Base-by-base conservation (phyloP, 2,888 invertebrate genomes). In the Trimorus sp. region DNA sequence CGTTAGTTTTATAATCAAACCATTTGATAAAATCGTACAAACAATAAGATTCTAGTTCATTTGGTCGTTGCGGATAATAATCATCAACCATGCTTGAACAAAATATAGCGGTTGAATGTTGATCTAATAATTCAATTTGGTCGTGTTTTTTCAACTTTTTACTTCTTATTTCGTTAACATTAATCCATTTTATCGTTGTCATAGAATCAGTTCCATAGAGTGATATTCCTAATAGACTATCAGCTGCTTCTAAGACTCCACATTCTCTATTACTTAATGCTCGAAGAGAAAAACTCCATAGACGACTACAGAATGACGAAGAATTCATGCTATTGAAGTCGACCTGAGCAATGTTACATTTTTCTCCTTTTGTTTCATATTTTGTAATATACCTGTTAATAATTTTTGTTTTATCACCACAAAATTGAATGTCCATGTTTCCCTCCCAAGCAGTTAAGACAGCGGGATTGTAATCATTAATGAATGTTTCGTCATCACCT, bases 101-200 rank as follows among this genome's bases (percentile, higher is more conserved):
- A 85, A 89, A 54, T 26, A 88, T 84, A 69, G 88, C 84, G 7
- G 83, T 86, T 45, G 88, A 87, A 8, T 86, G 70, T 7, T 36
- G 16, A 38, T 69, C 9, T n/a, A 84, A 53, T 8, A 70, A 16
- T 68, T 69, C 37, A 11, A 85, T 66, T 42, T 83, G 68, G 45
- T 48, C 51, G 14, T 15, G 11, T 14, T 51, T 51, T 51, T 51
- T 51, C 15, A 45, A 45, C 45, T 45, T 45, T 45, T 45, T 45
- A 45, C 54, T 83, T 53, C 83, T 51, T 12, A 83, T 58, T 15
- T 70, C 58, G 59, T 79, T 79, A 6, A 88, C 79, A 74, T 88
- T 86, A 90, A 26, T 62, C 89, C 90, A 90, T 84, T 86, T 80
- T 59, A 90, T 87, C 37, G 86, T 88, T 51, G 90, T 90, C 5